Conservation (phyloP, 2,888 invertebrate genomes). For the Idaea dimidiata region DNA sequence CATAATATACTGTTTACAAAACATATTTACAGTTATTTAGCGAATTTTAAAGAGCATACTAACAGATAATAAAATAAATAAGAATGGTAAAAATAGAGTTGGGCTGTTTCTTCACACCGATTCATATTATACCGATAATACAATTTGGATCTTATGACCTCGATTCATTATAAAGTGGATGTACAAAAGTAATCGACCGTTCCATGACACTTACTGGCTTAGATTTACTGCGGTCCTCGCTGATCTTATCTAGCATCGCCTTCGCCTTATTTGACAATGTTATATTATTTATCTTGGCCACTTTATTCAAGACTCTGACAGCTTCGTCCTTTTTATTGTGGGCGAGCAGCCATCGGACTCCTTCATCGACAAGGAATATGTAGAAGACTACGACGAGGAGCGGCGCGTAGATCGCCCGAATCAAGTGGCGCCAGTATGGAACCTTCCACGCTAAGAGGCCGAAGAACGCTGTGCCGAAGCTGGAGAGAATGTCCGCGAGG, state of each 20-base stretch:
- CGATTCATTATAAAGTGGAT: too few relatives aligned
- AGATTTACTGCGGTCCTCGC: slow-evolving; percentile 48
- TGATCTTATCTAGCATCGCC: slow-evolving; percentile 62
- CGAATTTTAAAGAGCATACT: not conserved
- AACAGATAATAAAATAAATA: not conserved
- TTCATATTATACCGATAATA: too few relatives aligned
- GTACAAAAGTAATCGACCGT: too few relatives aligned
- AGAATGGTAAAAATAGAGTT: not conserved
- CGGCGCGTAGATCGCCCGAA: slow-evolving; percentile 86
- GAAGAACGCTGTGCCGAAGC: slow-evolving; percentile 85
- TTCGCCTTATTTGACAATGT: slow-evolving; percentile 78
- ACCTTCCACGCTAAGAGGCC: slow-evolving; percentile 86
- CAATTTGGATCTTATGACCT: too few relatives aligned
- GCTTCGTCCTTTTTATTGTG: slow-evolving; percentile 85
- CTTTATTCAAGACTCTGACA: slow-evolving; percentile 82
- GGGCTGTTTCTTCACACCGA: too few relatives aligned
- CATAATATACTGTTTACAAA: slow-evolving; percentile 4
- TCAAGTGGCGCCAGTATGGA: slow-evolving; percentile 85
- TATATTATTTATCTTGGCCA: slow-evolving; percentile 84
- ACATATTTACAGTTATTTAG: slow-evolving; percentile 4
- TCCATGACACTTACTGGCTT: slow-evolving; percentile 40
- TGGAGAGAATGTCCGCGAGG: slow-evolving; percentile 59
- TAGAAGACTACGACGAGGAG: slow-evolving; percentile 85
- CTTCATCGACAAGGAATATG: slow-evolving; percentile 88
- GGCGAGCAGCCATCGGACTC: slow-evolving; percentile 89